Base-by-base conservation (phyloP, 2,888 invertebrate genomes). In the Cheilosia urbana region DNA sequence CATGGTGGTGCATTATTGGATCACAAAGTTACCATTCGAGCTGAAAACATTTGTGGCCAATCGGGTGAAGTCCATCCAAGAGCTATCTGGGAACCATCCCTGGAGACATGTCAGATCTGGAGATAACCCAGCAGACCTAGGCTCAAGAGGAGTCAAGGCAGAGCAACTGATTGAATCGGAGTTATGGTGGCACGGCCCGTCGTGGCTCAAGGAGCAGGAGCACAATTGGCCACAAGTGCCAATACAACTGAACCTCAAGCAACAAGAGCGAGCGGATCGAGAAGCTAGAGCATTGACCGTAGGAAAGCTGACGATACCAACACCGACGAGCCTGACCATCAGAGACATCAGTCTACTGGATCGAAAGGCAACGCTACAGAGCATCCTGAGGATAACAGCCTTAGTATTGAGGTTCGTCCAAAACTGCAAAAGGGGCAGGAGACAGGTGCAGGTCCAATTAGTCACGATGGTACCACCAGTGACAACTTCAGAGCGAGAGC, bases 71-170 rank as follows among this genome's bases (percentile, higher is more conserved):
- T 49, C 19, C 17, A 68, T 68, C 40, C 66, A 34, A n/a, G 53
- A 49, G 19, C 37, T 47, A 9, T 65, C 66, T 1, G 45, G 19
- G 1, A 55, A 40, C 11, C 27, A 60, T 34, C 42, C 51, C 9
- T 81, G 81, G 75, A 17, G 37, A n/a, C 51, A 60, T 13, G 30
- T 72, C 17, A 7, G n/a, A n/a, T 45, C 69, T 19, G 24, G 6
- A 37, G 71, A 76, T 9, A 82, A 82, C 17, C 76, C 76, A 45
- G 76, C 65, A 4, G 65, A 82, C 47, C 40, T 76, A 3, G 24
- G 58, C 1, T 69, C 40, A 17, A 58, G 71, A 2, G 76, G 82
- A 47, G 15, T 47, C 17, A 47, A 7, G 15, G 63, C 73, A 21
- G 40, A 19, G 9, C 37, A 69, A 4, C 21, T 51, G 5, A 34